These are phyloP conservation scores for Exaiptasia diaphana DNA, from an alignment of 64 coral and sea anemone genomes.

Conservation along the genomic window DNA sequence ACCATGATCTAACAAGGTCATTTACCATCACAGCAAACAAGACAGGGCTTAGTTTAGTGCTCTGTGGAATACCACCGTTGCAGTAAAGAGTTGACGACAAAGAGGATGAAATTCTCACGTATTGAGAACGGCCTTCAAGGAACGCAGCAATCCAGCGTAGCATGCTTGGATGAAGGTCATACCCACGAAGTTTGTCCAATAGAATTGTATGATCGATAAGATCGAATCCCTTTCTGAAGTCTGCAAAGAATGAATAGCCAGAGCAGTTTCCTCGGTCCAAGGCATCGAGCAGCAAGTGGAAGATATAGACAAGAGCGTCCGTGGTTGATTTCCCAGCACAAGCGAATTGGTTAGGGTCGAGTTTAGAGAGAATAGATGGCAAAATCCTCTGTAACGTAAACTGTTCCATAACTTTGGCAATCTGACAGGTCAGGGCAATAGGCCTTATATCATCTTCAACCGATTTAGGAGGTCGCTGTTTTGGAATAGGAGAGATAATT, in stretches of 20 bases:
- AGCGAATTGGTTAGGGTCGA: constrained; percentile 33
- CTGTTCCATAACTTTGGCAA: constrained; percentile 46
- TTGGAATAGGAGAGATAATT: constrained; percentile 30
- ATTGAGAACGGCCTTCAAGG: constrained; percentile 5
- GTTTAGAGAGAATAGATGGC: constrained; percentile 5
- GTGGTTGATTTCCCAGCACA: constrained; percentile 27
- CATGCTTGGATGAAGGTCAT: constrained; percentile 4
- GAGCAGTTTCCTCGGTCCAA: constrained; percentile 23
- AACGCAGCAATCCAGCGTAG: constrained; percentile 16
- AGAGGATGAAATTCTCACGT: neutral
- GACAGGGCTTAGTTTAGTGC: constrained; percentile 3
- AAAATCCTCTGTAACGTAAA: constrained; percentile 36
- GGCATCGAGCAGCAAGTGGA: constrained; percentile 3
- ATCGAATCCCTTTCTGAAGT: constrained; percentile 44
- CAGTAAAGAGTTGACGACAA: neutral
- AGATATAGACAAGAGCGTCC: neutral
- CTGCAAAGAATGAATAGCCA: constrained; percentile 17
- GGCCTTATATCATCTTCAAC: constrained; percentile 36
- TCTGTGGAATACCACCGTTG: constrained; percentile 16
- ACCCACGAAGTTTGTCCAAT: constrained; percentile 1
- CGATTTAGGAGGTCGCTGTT: neutral
- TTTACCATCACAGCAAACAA: constrained; percentile 51
- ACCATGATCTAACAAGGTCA: constrained; percentile 18
- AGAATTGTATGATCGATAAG: constrained; percentile 29
- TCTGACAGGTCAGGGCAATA: constrained; percentile 32